phyloP scores from a whole-genome alignment of 2,888 invertebrate genomes.

The Tholera decimalis region DNA sequence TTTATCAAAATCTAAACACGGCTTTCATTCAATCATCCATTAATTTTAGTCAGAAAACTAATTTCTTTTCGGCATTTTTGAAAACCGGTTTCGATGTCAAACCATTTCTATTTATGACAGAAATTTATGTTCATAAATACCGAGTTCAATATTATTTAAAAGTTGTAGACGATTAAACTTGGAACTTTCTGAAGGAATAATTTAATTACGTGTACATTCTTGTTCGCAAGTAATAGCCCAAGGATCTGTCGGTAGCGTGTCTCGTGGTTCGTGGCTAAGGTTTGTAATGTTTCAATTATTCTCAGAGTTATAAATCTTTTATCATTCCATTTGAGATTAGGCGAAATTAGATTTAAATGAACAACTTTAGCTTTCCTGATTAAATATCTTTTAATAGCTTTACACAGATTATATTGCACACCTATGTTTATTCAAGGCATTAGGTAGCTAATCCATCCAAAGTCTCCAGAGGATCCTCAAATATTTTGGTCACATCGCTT shows the following conservation, averaged over 20 bases:
- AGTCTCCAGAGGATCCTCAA: no score
- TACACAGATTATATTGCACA: no score
- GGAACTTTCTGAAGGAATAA: slow-evolving; percentile 25
- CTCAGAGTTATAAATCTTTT: slow-evolving; percentile 45
- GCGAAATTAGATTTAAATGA: slow-evolving; percentile 24
- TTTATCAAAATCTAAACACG: background rate
- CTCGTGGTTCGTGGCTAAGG: background rate
- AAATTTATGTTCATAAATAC: slow-evolving; percentile 22
- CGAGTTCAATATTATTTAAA: slow-evolving; percentile 22
- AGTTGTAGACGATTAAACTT: slow-evolving; percentile 24
- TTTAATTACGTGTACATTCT: slow-evolving; percentile 42
- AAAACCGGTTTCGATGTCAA: background rate
- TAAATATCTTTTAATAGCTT: background rate
- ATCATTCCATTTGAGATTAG: slow-evolving; percentile 23
- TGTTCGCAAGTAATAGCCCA: slow-evolving; percentile 19
- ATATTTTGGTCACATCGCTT: no score
- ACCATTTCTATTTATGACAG: slow-evolving; percentile 20
- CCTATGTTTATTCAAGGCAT: no score
- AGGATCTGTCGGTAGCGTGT: slow-evolving; percentile 5
- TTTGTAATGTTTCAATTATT: slow-evolving; percentile 46
- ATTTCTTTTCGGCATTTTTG: background rate
- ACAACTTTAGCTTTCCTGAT: background rate
- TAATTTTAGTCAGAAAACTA: background rate
- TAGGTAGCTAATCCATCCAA: no score
- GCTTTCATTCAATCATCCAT: background rate